phyloP scores from a whole-genome alignment of 2,888 invertebrate species.

The Andrena minutula region DNA sequence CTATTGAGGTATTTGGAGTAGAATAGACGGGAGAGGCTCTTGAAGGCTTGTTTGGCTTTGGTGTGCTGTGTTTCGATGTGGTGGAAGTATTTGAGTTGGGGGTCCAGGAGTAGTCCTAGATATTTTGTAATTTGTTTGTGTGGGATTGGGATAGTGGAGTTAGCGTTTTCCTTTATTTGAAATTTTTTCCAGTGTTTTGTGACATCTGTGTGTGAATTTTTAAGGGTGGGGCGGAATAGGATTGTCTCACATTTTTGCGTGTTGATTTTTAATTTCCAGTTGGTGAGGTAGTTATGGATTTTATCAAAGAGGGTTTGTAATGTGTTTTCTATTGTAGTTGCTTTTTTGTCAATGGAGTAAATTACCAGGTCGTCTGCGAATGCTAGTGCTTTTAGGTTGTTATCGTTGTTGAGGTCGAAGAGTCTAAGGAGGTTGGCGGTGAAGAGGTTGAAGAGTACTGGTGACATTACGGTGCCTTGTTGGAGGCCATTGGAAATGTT shows the following conservation, averaged over 20 bases:
- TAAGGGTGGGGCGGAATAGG: conserved; percentile 11
- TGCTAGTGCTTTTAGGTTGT: conserved; percentile 14
- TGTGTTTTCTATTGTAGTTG: neutral
- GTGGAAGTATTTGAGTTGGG: too few relatives aligned
- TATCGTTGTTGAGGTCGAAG: conserved; percentile 20
- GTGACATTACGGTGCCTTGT: conserved; percentile 12
- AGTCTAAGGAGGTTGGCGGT: conserved; percentile 12
- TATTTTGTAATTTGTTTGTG: too few relatives aligned
- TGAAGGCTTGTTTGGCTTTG: too few relatives aligned
- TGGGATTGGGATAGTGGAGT: too few relatives aligned
- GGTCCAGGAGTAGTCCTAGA: too few relatives aligned
- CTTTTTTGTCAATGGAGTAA: neutral
- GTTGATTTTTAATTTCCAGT: conserved; percentile 48
- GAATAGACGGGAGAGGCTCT: too few relatives aligned
- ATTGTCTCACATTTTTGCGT: conserved; percentile 45
- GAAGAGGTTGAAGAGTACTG: conserved; percentile 11
- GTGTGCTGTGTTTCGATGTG: too few relatives aligned
- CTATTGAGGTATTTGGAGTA: too few relatives aligned
- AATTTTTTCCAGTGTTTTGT: too few relatives aligned
- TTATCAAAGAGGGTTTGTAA: conserved; percentile 28
- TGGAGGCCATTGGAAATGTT: neutral
- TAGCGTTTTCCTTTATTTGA: too few relatives aligned
- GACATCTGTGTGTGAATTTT: too few relatives aligned
- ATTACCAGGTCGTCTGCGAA: conserved; percentile 54
- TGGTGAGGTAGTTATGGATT: conserved; percentile 14